These are phyloP conservation scores for Drosophila kokeensis DNA, from an alignment of 2,888 invertebrate species.

Conservation along the genomic window DNA sequence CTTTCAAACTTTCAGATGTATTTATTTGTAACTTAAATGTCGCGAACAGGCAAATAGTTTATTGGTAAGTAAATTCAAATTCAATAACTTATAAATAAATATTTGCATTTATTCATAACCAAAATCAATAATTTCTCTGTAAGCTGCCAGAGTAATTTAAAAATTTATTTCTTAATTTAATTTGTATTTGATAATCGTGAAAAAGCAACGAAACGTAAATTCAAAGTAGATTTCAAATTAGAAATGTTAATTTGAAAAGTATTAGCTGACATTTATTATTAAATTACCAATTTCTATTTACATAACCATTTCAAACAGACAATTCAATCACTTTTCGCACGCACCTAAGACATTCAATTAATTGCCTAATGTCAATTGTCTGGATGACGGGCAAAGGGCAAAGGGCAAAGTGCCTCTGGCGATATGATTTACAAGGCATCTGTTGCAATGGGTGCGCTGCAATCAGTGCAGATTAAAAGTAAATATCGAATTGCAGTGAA, in stretches of 20 bases:
- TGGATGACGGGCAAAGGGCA: neutral
- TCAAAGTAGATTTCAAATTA: neutral
- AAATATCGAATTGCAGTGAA: slow-evolving; percentile 14
- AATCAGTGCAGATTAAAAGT: slow-evolving; percentile 24
- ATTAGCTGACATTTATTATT: neutral
- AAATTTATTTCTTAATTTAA: neutral
- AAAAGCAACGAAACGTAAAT: neutral
- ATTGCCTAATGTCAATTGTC: neutral
- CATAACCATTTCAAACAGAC: neutral
- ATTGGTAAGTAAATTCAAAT: neutral
- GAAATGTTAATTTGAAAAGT: neutral
- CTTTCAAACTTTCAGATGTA: neutral
- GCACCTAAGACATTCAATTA: slow-evolving; percentile 6
- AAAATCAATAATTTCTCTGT: neutral
- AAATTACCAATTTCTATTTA: neutral
- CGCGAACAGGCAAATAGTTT: neutral
- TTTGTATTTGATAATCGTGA: neutral
- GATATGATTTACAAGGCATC: neutral
- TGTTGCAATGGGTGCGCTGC: neutral
- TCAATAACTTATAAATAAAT: neutral
- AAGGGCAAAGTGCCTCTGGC: neutral
- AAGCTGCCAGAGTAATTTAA: neutral
- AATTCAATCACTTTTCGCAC: neutral
- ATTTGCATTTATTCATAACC: neutral
- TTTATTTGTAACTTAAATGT: neutral